These are phyloP conservation scores for Tetanocera ferruginea DNA, from an alignment of 2,888 invertebrate species.

Conservation along the genomic window DNA sequence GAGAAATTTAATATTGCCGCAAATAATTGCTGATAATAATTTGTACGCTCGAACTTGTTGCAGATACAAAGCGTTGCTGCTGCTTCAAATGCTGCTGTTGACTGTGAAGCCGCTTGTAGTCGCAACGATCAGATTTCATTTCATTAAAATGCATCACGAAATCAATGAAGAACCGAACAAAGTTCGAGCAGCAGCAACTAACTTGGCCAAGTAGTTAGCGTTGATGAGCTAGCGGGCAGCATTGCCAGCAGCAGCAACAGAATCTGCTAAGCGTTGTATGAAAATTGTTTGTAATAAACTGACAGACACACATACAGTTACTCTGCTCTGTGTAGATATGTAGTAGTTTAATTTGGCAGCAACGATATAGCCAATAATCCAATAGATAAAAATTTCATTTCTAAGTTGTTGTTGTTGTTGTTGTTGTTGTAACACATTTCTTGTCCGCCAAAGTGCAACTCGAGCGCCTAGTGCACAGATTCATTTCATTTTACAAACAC, in stretches of 20 bases:
- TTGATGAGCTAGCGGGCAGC: neutral
- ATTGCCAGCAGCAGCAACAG: neutral
- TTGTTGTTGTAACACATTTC: conserved; percentile 23
- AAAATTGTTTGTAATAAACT: neutral
- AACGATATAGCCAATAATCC: neutral
- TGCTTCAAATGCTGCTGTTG: conserved; percentile 21
- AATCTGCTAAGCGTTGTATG: neutral
- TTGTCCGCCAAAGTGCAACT: conserved; percentile 19
- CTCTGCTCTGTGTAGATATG: neutral
- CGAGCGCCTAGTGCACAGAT: conserved; percentile 24
- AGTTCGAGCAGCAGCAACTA: conserved; percentile 33
- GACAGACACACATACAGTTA: neutral
- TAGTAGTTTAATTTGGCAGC: neutral
- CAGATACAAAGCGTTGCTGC: conserved; percentile 34
- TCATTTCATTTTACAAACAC: conserved; percentile 17
- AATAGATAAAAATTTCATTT: conserved; percentile 5
- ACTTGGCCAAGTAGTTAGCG: neutral
- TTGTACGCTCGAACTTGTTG: conserved; percentile 33
- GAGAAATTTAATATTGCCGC: conserved; percentile 69
- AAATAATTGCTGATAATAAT: conserved; percentile 55
- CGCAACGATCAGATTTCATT: conserved; percentile 68
- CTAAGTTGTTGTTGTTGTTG: neutral
- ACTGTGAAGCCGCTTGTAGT: conserved; percentile 26
- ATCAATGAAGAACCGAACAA: conserved; percentile 48
- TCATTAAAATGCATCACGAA: conserved; percentile 70